Conservation (phyloP, 2,888 invertebrate genomes). For the Gandaritis pyraliata region DNA sequence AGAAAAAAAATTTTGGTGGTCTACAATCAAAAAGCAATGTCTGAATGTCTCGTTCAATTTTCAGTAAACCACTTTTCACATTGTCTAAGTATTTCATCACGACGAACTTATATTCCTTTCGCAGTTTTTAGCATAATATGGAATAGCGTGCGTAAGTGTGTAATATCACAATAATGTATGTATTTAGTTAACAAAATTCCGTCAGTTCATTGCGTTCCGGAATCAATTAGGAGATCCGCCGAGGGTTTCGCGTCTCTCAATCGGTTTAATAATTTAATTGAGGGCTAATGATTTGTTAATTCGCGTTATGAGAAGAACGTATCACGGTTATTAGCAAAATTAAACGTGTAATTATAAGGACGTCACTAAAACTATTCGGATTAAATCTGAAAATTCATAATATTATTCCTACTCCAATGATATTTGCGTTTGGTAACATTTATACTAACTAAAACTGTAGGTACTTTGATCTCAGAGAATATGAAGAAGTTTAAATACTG, state of each 20-base stretch:
- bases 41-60: too few species aligned
- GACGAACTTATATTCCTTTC: too few species aligned
- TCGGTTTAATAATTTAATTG: conserved; percentile 55
- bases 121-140: not conserved
- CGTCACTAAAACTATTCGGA: conserved; percentile 1
- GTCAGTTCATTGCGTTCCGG: conserved; percentile 57
- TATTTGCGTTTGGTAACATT: not conserved
- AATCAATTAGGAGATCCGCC: conserved; percentile 62
- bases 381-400: not conserved
- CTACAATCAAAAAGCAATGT: too few species aligned
- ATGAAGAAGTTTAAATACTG: too few species aligned
- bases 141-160: not conserved
- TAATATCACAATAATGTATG: conserved; percentile 13
- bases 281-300: conserved; percentile 52
- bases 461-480: too few species aligned
- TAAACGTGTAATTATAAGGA: conserved; percentile 27
- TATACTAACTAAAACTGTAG: too few species aligned
- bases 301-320: conserved; percentile 42
- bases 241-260: conserved; percentile 44
- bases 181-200: conserved; percentile 51
- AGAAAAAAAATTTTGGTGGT: too few species aligned
- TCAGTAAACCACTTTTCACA: too few species aligned
- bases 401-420: not conserved
- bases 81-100: too few species aligned
- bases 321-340: conserved; percentile 47